Conservation (phyloP, 1,140 invertebrate species). For the Caerostris darwini region DNA sequence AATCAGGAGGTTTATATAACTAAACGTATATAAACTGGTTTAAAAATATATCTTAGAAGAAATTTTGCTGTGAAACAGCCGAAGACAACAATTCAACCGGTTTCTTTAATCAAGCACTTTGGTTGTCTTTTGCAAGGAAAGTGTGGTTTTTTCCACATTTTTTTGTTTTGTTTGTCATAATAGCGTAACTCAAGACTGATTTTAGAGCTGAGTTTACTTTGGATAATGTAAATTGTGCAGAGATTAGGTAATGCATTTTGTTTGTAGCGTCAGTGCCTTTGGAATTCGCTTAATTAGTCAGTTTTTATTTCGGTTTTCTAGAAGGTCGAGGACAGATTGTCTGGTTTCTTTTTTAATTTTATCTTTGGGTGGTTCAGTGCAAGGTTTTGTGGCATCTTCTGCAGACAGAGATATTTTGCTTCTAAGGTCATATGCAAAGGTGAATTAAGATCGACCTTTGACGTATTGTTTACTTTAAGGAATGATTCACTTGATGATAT, state of each 20-base stretch:
- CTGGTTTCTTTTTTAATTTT: background rate
- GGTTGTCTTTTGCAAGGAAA: background rate
- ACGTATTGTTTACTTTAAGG: too few relatives aligned
- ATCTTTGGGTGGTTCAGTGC: background rate
- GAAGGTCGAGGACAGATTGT: background rate
- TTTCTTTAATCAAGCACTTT: constrained; percentile 1
- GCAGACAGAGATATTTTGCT: background rate
- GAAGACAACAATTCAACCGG: background rate
- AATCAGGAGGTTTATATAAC: too few relatives aligned
- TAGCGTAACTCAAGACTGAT: background rate
- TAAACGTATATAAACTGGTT: too few relatives aligned
- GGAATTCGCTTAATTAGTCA: background rate
- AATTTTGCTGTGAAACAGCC: too few relatives aligned
- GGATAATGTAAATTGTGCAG: constrained; percentile 2
- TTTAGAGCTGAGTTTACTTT: background rate
- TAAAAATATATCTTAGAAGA: too few relatives aligned
- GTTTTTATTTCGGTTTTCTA: background rate
- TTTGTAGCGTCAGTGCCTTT: background rate
- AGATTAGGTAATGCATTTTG: constrained; percentile 8
- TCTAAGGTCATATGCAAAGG: background rate
- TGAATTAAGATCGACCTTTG: background rate
- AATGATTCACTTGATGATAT: too few relatives aligned
- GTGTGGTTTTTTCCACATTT: background rate
- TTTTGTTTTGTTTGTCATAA: background rate
- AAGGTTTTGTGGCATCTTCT: background rate